Conservation (phyloP, 2,113 vertebrate genomes). For the Myxocyprinus asiaticus region DNA sequence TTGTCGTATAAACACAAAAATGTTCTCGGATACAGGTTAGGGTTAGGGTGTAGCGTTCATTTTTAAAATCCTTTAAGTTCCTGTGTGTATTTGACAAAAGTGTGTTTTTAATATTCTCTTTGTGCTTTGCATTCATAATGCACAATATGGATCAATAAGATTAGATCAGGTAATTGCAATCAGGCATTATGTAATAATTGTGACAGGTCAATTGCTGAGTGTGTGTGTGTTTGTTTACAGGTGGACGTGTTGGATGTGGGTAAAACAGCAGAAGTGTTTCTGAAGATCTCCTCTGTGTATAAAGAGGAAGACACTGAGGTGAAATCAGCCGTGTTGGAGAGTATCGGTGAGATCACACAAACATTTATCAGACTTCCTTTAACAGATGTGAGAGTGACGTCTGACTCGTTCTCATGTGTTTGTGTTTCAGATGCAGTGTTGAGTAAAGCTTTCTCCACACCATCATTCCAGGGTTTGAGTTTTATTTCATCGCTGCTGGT, state of each 20-base stretch:
- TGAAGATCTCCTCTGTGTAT: conserved; percentile 92
- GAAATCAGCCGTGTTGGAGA: conserved; percentile 79
- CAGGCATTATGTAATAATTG: no score
- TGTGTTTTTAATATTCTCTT: no score
- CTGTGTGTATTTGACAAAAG: no score
- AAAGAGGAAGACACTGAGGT: conserved; percentile 84
- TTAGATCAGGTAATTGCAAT: no score
- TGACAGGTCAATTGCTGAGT: no score
- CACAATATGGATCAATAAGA: no score
- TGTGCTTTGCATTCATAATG: no score
- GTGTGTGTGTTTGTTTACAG: conserved; percentile 62
- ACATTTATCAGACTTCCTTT: not conserved
- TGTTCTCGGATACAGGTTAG: no score
- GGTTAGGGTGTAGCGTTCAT: no score
- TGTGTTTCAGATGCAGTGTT: conserved; percentile 82
- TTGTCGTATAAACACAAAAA: no score
- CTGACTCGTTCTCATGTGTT: not conserved
- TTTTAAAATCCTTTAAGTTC: no score
- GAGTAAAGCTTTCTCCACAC: conserved; percentile 82
- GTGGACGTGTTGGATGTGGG: conserved; percentile 83
- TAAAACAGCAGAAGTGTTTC: conserved; percentile 85
- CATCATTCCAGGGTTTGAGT: conserved; percentile 81
- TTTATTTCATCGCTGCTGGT: conserved; percentile 89
- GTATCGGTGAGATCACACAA: conserved; percentile 64
- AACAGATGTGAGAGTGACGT: conserved; percentile 1